Base-by-base conservation (phyloP, 2,888 invertebrate genomes). In the Lochmaea crataegi region DNA sequence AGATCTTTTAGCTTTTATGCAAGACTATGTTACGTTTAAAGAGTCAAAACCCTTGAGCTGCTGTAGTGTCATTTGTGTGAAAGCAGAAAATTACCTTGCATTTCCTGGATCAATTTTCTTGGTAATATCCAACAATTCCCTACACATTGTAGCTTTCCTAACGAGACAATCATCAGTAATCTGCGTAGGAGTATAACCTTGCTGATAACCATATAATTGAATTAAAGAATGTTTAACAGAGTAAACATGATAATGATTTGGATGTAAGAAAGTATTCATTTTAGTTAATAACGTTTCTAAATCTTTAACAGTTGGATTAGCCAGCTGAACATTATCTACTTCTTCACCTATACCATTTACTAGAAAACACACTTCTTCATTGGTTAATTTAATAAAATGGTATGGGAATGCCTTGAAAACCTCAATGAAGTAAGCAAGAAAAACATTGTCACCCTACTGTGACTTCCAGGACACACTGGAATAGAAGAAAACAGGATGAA, bases 171-270 rank as follows among this genome's bases (percentile, higher is more conserved):
- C 89, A 58, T 88, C 90, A 79, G 89, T 88, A 80, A 89, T 87
- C 65, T 91, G 87, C 0, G 90, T 85, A 0, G 69, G 61, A 16
- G 69, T 69, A 45, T 69, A 69, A 2, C 86, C 87, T 32, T 93
- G 93, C 0, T 93, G 92, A 81, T 90, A 91, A 22, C 92, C 92
- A 82, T 93, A 93, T 76, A 93, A 88, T 84, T 94, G 93, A 64
- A 90, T 88, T 48, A 94, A 85, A 3, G 92, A 91, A 82, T 93
- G 90, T 82, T 94, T 93, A 1, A 92, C 90, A 82, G 92, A 91
- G 18, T 93, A 84, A 0, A 92, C 87, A 78, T 93, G 90, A 80
- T 91, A 91, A 80, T 94, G 94, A 56, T 87, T 90, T 1, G 91
- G 89, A 83, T 93, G 93, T 69, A 94, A 83, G 7, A 91, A 90